These are phyloP conservation scores for Menidia beryllina DNA, from an alignment of 2,113 vertebrate genomes.

Conservation along the genomic window DNA sequence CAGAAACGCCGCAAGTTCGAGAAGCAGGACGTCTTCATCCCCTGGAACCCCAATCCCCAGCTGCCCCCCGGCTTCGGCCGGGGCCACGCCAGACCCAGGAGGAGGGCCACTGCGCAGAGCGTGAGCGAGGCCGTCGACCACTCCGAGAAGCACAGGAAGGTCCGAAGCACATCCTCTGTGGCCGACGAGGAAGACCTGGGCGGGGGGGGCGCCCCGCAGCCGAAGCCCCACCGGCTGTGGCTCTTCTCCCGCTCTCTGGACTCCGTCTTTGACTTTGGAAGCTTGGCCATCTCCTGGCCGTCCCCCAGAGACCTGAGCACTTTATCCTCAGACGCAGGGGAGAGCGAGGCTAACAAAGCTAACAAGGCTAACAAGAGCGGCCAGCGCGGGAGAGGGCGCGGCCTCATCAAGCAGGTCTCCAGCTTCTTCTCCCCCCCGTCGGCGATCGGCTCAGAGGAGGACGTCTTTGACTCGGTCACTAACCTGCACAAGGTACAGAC, in stretches of 20 bases:
- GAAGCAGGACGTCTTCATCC: slow-evolving; percentile 86
- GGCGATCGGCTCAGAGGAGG: slow-evolving; percentile 80
- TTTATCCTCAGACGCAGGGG: slow-evolving; percentile 59
- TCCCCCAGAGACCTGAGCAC: slow-evolving; percentile 74
- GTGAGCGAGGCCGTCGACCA: slow-evolving; percentile 55
- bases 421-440: slow-evolving; percentile 77
- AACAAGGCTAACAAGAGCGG: slow-evolving; percentile 33
- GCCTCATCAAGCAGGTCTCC: slow-evolving; percentile 76
- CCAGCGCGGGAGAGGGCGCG: slow-evolving; percentile 28
- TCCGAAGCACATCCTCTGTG: slow-evolving; percentile 76
- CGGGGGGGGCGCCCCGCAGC: slow-evolving; percentile 46
- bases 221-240: slow-evolving; percentile 78
- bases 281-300: slow-evolving; percentile 66
- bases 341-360: slow-evolving; percentile 49
- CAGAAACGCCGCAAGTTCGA: slow-evolving; percentile 85
- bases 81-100: slow-evolving; percentile 28
- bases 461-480: slow-evolving; percentile 73
- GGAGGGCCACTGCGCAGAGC: slow-evolving; percentile 65
- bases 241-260: slow-evolving; percentile 85
- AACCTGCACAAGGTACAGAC: slow-evolving; percentile 63
- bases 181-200: slow-evolving; percentile 70
- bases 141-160: slow-evolving; percentile 79
- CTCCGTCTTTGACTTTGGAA: slow-evolving; percentile 78
- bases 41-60: slow-evolving; percentile 82
- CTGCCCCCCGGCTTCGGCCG: slow-evolving; percentile 30